Evolutionary conservation across 2,888 invertebrate species (phyloP).

Genomic region (Tetranychus truncatus): DNA sequence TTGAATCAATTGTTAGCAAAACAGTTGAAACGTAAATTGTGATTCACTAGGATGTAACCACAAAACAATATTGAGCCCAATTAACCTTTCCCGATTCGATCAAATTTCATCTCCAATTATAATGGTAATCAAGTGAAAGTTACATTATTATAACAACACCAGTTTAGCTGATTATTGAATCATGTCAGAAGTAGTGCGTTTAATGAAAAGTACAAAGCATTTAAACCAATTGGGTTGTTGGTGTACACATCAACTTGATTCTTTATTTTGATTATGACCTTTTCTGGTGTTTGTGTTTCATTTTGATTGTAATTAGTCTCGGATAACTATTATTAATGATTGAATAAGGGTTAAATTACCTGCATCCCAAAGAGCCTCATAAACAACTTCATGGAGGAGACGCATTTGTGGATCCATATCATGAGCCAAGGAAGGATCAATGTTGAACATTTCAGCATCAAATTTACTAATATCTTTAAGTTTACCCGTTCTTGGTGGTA

Average conservation of each 20-base stretch:
- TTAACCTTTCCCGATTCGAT: not conserved
- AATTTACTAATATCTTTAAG: slow-evolving; percentile 58
- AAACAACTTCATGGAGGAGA: slow-evolving; percentile 69
- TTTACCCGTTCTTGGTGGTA: slow-evolving; percentile 49
- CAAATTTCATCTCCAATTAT: not conserved
- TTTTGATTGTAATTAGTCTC: not conserved
- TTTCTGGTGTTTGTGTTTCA: not conserved
- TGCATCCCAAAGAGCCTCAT: slow-evolving; percentile 78
- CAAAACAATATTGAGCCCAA: too few species aligned
- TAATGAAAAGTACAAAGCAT: slow-evolving; percentile 38
- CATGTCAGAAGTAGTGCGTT: not conserved
- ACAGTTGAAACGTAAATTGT: too few species aligned
- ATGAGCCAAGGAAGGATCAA: slow-evolving; percentile 40
- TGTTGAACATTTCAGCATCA: slow-evolving; percentile 68
- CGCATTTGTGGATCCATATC: slow-evolving; percentile 81
- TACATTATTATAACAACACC: not conserved
- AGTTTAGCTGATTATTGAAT: not conserved
- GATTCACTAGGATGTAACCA: too few species aligned
- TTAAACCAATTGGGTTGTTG: not conserved
- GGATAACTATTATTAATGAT: not conserved
- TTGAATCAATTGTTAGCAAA: too few species aligned
- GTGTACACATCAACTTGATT: not conserved
- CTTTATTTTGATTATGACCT: not conserved
- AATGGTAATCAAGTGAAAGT: not conserved
- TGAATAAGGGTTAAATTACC: slow-evolving; percentile 33